Conservation (phyloP, 2,113 vertebrate genomes). For the Athene noctua region DNA sequence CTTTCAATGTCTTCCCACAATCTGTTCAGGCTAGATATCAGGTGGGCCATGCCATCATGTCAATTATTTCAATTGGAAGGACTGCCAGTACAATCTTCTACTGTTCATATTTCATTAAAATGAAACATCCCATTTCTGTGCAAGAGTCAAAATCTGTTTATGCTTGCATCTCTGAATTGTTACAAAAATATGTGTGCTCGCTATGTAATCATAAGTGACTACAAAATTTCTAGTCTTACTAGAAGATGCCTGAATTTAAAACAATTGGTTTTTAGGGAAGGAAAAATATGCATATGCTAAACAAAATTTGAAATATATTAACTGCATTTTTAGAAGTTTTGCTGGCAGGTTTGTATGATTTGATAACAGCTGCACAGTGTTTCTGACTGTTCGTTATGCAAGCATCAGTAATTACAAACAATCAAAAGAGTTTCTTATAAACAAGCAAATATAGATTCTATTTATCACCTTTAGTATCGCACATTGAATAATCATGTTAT, state of each 20-base stretch:
- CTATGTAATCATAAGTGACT: not conserved
- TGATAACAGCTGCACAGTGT: not conserved
- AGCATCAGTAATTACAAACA: not conserved
- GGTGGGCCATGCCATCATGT: not conserved
- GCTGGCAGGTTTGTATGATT: not conserved
- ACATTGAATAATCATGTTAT: not conserved
- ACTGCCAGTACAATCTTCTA: constrained; percentile 7
- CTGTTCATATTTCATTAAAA: constrained; percentile 6
- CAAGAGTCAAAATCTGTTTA: not conserved
- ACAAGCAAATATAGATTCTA: not conserved
- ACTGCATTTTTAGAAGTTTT: not conserved
- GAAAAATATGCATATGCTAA: not conserved
- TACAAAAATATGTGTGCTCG: not conserved
- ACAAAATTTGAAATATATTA: not conserved
- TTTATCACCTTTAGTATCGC: not conserved
- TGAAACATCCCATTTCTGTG: not conserved
- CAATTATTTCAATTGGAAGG: constrained; percentile 31
- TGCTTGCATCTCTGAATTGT: not conserved
- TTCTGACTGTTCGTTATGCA: not conserved
- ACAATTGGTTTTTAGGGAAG: not conserved
- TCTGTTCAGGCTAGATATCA: constrained; percentile 36
- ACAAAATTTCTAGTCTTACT: not conserved
- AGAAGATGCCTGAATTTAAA: not conserved
- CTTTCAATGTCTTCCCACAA: not conserved
- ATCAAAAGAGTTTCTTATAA: not conserved